Evolutionary conservation across 2,888 invertebrate species (phyloP).

Genomic region (Beris morrisii): DNA sequence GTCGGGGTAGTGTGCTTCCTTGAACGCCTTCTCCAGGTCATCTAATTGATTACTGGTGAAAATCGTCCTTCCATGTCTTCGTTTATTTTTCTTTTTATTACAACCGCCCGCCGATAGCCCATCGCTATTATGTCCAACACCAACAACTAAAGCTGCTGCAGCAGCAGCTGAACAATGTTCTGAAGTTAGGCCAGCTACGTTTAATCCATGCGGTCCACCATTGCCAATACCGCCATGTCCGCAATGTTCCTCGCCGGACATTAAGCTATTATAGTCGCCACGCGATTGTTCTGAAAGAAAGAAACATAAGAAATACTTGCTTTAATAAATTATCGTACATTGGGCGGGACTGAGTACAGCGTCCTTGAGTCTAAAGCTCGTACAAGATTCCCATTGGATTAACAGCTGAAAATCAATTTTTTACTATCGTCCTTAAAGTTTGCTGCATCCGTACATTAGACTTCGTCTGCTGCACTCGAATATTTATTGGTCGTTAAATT

Average conservation of each 20-base stretch:
- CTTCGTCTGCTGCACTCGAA: too few species aligned
- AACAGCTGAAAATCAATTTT: too few species aligned
- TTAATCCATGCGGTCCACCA: constrained; percentile 13
- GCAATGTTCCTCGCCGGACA: constrained; percentile 41
- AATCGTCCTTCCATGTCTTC: constrained; percentile 94
- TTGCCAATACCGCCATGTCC: constrained; percentile 41
- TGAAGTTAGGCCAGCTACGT: constrained; percentile 37
- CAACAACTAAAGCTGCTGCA: constrained; percentile 45
- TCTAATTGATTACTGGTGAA: constrained; percentile 99
- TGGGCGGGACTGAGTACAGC: background rate
- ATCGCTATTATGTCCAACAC: constrained; percentile 30
- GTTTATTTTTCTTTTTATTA: constrained; percentile 92
- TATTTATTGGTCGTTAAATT: too few species aligned
- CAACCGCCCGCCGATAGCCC: constrained; percentile 56
- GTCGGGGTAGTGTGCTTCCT: constrained; percentile 99
- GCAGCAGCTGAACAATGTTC: constrained; percentile 43
- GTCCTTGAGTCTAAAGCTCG: background rate
- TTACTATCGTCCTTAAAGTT: too few species aligned
- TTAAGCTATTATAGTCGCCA: constrained; percentile 42
- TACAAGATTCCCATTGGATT: background rate
- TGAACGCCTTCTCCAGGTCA: constrained; percentile 98
- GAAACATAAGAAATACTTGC: background rate
- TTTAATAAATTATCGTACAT: background rate
- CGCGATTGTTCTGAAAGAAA: constrained; percentile 41
- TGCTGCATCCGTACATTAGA: too few species aligned